Conservation (phyloP, 2,113 vertebrate species). For the Patagioenas fasciata region DNA sequence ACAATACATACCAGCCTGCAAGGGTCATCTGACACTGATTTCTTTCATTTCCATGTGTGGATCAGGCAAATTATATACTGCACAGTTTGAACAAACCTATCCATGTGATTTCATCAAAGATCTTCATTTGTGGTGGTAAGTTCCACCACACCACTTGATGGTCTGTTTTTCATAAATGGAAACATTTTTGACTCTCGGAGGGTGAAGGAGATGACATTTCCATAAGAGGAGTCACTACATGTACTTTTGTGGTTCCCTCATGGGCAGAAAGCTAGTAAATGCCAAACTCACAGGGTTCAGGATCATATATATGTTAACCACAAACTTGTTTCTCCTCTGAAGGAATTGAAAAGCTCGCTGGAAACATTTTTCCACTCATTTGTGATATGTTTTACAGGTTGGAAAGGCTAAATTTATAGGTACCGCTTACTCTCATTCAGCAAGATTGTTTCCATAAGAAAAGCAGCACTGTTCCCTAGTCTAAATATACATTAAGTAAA, state of each 20-base stretch:
- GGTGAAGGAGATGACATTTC: not conserved
- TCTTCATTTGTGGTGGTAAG: not conserved
- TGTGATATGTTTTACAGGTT: not conserved
- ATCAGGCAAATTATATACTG: not conserved
- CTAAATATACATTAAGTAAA: not conserved
- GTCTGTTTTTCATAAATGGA: constrained; percentile 36
- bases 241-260: constrained; percentile 24
- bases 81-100: not conserved
- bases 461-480: not conserved
- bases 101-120: constrained; percentile 7
- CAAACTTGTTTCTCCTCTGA: not conserved
- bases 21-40: not conserved
- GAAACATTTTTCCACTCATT: not conserved
- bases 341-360: not conserved
- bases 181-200: constrained; percentile 6
- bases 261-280: not conserved
- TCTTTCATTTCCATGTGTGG: constrained; percentile 38
- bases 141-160: not conserved
- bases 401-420: not conserved
- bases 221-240: not conserved
- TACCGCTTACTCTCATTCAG: not conserved
- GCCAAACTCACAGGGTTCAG: not conserved
- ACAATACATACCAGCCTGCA: not conserved
- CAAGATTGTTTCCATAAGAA: not conserved
- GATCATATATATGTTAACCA: not conserved